Conservation (phyloP, 2,113 vertebrate species). For the Clarias macrocephalus region DNA sequence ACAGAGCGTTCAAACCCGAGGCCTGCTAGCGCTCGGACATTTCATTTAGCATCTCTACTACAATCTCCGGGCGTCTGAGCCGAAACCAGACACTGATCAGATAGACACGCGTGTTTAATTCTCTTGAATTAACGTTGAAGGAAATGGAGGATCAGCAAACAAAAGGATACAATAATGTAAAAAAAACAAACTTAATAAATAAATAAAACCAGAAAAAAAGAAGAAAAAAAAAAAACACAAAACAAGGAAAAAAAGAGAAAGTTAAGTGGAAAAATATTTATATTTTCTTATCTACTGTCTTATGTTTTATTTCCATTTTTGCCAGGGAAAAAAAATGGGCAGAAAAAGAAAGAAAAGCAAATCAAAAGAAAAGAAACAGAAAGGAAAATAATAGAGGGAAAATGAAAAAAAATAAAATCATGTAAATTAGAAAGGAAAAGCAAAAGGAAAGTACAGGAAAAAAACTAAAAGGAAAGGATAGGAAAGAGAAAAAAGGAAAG, state of each 20-base stretch:
- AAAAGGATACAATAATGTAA: background rate
- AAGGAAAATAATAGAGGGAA: too few species aligned
- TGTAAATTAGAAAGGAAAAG: background rate
- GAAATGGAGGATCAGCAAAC: background rate
- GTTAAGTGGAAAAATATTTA: too few species aligned
- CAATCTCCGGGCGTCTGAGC: background rate
- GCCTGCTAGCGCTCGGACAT: background rate
- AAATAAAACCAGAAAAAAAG: background rate
- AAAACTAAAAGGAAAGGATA: background rate
- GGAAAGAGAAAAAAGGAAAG: background rate
- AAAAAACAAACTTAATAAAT: background rate
- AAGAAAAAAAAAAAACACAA: background rate
- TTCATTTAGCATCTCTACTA: background rate
- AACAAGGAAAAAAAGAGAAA: too few species aligned
- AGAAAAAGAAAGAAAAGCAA: too few species aligned
- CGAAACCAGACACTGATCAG: background rate
- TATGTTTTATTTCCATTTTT: too few species aligned
- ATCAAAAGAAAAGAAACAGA: background rate
- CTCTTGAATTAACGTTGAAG: background rate
- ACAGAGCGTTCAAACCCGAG: background rate
- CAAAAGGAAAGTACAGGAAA: background rate
- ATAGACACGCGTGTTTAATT: background rate
- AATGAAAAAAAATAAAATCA: background rate
- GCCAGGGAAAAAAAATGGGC: too few species aligned
- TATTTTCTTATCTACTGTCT: too few species aligned